Conservation (phyloP, 2,113 vertebrate genomes). For the Panthera leo region DNA sequence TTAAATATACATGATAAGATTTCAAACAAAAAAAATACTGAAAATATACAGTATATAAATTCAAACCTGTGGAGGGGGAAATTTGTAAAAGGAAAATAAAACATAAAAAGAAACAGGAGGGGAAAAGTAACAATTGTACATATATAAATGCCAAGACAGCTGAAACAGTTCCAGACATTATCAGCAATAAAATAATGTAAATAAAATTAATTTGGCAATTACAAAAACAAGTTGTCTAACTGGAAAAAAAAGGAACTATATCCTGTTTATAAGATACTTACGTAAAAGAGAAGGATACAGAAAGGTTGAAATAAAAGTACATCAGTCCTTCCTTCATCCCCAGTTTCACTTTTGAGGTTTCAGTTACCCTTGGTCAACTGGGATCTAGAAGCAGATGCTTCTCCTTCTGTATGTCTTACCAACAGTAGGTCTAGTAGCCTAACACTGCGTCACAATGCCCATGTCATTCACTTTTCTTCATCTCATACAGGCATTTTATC, state of each 20-base stretch:
- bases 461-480: neutral
- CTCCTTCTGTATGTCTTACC: neutral
- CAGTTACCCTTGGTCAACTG: neutral
- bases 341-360: neutral
- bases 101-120: neutral
- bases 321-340: neutral
- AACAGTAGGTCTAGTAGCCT: neutral
- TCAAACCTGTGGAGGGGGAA: neutral
- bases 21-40: neutral
- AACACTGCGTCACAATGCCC: neutral
- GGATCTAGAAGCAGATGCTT: neutral
- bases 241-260: neutral
- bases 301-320: neutral
- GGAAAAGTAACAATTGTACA: neutral
- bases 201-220: neutral
- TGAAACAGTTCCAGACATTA: neutral
- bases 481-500: neutral
- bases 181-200: constrained; percentile 18
- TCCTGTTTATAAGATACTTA: neutral
- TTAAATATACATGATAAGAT: neutral
- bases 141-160: neutral
- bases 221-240: neutral
- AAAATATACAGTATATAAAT: neutral
- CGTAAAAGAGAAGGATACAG: neutral
- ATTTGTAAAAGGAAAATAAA: neutral